Evolutionary conservation across 2,797 vertebrate species (phyloP).

Genomic region (Microcaecilia unicolor): DNA sequence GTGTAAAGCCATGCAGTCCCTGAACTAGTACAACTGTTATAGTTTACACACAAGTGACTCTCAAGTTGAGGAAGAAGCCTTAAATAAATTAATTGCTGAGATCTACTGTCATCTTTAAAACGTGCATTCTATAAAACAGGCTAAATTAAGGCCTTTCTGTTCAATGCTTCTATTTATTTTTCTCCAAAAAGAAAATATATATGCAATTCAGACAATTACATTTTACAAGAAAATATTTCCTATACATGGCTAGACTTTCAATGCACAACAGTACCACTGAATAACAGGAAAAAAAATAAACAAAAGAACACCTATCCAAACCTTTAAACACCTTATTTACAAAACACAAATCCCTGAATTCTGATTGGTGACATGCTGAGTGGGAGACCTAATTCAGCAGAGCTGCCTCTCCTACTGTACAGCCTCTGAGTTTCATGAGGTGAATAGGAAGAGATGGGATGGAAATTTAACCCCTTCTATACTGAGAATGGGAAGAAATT

Average conservation of each 20-base stretch:
- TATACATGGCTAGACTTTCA: slow-evolving; percentile 23
- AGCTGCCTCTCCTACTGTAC: slow-evolving; percentile 42
- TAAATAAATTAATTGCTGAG: slow-evolving; percentile 16
- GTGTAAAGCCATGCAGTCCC: slow-evolving; percentile 13
- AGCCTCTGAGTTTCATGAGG: slow-evolving; percentile 43
- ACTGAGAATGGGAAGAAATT: too few species aligned
- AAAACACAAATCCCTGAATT: slow-evolving; percentile 46
- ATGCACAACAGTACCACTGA: slow-evolving; percentile 24
- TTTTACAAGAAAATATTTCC: slow-evolving; percentile 27
- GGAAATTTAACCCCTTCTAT: slow-evolving; percentile 40
- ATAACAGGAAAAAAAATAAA: slow-evolving; percentile 10
- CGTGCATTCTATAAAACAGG: slow-evolving; percentile 15
- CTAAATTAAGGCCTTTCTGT: slow-evolving; percentile 7
- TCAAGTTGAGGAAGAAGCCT: slow-evolving; percentile 11
- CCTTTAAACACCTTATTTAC: slow-evolving; percentile 35
- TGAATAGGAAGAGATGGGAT: slow-evolving; percentile 40
- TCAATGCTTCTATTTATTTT: neutral
- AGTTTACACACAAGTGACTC: slow-evolving; percentile 12
- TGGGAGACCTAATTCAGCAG: slow-evolving; percentile 43
- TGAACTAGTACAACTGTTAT: slow-evolving; percentile 17
- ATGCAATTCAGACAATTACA: slow-evolving; percentile 21
- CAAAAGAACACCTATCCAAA: slow-evolving; percentile 45
- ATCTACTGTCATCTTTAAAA: slow-evolving; percentile 13
- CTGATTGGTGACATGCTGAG: slow-evolving; percentile 41
- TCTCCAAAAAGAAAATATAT: slow-evolving; percentile 18